phyloP scores from a whole-genome alignment of 2,888 invertebrate species.

The Chymomyza procnemis region DNA sequence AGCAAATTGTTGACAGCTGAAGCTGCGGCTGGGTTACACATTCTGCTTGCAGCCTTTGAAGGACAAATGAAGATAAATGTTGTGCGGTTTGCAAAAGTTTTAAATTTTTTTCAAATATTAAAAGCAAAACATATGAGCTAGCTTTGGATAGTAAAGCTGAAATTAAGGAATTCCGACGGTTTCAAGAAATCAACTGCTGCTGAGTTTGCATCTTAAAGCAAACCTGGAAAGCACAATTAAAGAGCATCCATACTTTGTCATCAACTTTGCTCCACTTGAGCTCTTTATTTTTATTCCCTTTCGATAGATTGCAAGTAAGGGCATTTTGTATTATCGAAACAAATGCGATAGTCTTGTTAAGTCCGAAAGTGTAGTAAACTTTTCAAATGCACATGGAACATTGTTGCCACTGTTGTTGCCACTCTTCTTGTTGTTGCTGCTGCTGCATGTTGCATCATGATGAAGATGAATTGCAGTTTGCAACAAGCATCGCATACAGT shows the following conservation, averaged over 20 bases:
- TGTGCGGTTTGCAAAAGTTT: conserved; percentile 24
- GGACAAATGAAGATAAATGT: conserved; percentile 71
- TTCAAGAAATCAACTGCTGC: too few species aligned
- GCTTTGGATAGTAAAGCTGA: conserved; percentile 6
- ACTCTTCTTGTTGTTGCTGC: conserved; percentile 13
- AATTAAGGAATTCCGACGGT: background rate
- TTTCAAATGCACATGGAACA: conserved; percentile 35
- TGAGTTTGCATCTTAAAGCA: too few species aligned
- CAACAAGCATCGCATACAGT: conserved; percentile 15
- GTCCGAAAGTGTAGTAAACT: conserved; percentile 33
- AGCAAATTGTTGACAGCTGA: conserved; percentile 66
- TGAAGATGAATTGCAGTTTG: conserved; percentile 66
- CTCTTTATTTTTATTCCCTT: background rate
- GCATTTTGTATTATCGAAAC: conserved; percentile 26
- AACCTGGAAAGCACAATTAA: too few species aligned
- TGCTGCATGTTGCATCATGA: conserved; percentile 34
- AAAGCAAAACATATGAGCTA: background rate
- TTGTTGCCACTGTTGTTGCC: conserved; percentile 8
- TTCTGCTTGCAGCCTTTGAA: conserved; percentile 6
- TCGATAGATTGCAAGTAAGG: background rate
- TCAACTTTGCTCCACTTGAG: background rate
- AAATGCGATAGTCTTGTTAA: conserved; percentile 54
- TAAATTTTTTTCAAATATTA: background rate
- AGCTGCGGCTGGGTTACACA: conserved; percentile 41
- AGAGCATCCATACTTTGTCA: background rate